phyloP scores from a whole-genome alignment of 2,113 vertebrate genomes.

The Vulpes vulpes region DNA sequence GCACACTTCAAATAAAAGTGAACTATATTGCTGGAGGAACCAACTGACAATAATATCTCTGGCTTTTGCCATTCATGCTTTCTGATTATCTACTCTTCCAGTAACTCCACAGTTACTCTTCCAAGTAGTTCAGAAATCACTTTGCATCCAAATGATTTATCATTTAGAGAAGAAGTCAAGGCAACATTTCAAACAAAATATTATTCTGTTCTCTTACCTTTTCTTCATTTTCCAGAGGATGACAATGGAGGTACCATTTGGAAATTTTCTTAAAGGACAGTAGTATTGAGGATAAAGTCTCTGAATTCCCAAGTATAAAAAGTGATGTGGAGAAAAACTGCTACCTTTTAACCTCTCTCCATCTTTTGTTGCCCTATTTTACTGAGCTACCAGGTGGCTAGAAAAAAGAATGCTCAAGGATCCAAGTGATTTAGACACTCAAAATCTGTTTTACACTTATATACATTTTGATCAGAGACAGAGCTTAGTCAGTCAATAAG shows the following conservation, averaged over 20 bases:
- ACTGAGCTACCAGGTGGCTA: background rate
- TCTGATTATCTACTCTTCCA: background rate
- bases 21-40: background rate
- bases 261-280: slow-evolving; percentile 1
- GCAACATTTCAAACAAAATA: background rate
- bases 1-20: background rate
- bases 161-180: background rate
- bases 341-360: background rate
- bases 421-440: background rate
- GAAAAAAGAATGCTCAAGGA: background rate
- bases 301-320: slow-evolving; percentile 29
- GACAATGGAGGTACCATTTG: background rate
- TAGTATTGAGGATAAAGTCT: background rate
- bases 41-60: background rate
- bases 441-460: background rate
- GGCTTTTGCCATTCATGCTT: background rate
- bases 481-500: slow-evolving; percentile 14
- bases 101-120: background rate
- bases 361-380: background rate
- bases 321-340: background rate
- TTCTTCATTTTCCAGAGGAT: background rate
- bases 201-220: background rate
- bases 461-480: background rate
- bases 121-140: background rate
- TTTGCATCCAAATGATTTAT: background rate